Base-by-base conservation (phyloP, 2,888 invertebrate species). In the Pachliopta kotzebuea region DNA sequence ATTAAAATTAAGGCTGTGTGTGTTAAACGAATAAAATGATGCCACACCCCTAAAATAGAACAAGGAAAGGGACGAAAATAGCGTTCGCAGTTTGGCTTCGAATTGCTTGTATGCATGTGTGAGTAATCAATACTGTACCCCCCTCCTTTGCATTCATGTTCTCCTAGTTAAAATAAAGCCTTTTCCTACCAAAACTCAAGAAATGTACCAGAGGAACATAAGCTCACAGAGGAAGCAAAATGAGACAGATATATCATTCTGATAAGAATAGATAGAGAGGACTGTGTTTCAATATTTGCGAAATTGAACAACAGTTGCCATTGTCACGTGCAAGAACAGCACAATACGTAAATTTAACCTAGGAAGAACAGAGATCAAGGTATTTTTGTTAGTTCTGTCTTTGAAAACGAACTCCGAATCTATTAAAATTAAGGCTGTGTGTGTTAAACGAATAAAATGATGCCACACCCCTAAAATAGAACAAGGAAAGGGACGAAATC, bases 401-500 rank as follows among this genome's bases (percentile, higher is more conserved):
- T 4, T 14, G 37, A 8, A 8, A 14, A 11, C 1, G 7, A 37
- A 14, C 14, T 2, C 9, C 14, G 1, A 37, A 2, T 37, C n/a
- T n/a, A n/a, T n/a, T n/a, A n/a, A n/a, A n/a, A n/a, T n/a, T 37
- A 14, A 14, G 37, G 11, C 9, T 37, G 37, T 37, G 37, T 37
- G 8, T n/a, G n/a, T n/a, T n/a, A n/a, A n/a, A n/a, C 18, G 14
- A 37, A 37, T 14, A 14, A 0, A 37, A 11, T 2, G 4, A 6
- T 18, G n/a, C n/a, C 4, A n/a, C 0, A 2, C n/a, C 4, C 8
- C 0, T 45, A 1, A n/a, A 11, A 4, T 1, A 7, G 0, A 2
- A n/a, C n/a, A 18, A 45, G n/a, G 1, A 45, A 45, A 45, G 45
- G 4, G n/a, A 45, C n/a, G n/a, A 45, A 17, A 42, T 18, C 6